These are phyloP conservation scores for Chiroxiphia lanceolata DNA, from an alignment of 2,797 vertebrate genomes.

Conservation along the genomic window DNA sequence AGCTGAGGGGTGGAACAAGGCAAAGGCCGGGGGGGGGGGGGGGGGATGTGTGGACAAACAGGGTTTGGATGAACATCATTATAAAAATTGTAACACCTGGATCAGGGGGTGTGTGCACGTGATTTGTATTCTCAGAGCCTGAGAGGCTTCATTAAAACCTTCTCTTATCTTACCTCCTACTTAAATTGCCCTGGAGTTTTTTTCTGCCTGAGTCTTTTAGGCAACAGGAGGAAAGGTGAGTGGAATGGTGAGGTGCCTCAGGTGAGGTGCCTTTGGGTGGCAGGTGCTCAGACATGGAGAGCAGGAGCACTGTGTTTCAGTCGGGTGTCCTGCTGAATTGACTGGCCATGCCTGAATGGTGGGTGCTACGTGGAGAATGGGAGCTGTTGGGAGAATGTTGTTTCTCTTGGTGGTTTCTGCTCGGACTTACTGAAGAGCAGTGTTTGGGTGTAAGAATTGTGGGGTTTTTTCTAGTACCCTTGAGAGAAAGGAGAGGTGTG, in stretches of 20 bases:
- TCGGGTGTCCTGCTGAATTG: background rate
- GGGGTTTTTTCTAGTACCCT: no score
- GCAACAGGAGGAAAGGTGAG: background rate
- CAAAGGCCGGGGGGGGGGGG: no score
- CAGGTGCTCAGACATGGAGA: background rate
- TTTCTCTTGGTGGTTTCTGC: background rate
- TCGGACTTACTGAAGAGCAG: background rate
- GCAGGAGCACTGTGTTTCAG: background rate
- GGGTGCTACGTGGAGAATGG: background rate
- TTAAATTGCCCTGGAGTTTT: no score
- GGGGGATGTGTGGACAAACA: no score
- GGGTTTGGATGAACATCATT: no score
- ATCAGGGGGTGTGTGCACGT: no score
- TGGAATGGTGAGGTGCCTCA: fast-evolving
- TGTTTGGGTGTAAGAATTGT: background rate
- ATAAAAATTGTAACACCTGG: no score
- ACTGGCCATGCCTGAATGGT: background rate
- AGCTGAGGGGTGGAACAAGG: no score
- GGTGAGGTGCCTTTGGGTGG: background rate
- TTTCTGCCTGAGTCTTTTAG: no score
- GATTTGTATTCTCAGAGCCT: no score
- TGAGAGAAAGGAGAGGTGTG: background rate
- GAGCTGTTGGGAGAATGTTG: background rate
- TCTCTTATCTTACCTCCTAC: no score
- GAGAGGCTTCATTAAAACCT: no score